Evolutionary conservation across 1,140 invertebrate genomes (phyloP).

Genomic region (Drosophila micromelanica): DNA sequence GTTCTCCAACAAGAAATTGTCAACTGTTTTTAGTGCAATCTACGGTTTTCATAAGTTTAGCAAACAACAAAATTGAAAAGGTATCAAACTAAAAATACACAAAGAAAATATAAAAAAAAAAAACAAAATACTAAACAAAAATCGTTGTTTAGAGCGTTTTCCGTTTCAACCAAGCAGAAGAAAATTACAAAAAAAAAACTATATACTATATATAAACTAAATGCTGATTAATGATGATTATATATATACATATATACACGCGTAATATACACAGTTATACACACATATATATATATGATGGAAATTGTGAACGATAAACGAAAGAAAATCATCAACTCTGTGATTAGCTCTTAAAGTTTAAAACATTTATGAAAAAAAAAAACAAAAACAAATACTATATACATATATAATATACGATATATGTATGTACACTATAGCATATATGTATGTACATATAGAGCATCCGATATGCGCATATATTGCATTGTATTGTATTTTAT

Average conservation of each 20-base stretch:
- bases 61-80: constrained; percentile 37
- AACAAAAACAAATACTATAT: constrained; percentile 17
- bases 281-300: constrained; percentile 60
- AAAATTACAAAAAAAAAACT: constrained; percentile 5
- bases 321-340: constrained; percentile 82
- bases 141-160: constrained; percentile 47
- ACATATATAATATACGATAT: constrained; percentile 15
- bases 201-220: constrained; percentile 23
- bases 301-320: constrained; percentile 65
- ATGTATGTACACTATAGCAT: constrained; percentile 6
- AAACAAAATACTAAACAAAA: constrained; percentile 25
- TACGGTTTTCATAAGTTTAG: constrained; percentile 83
- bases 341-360: constrained; percentile 83
- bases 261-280: constrained; percentile 55
- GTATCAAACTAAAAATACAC: constrained; percentile 40
- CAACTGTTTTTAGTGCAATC: constrained; percentile 81
- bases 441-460: constrained; percentile 47
- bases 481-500: constrained; percentile 60
- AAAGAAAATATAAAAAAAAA: constrained; percentile 4
- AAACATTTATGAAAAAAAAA: constrained; percentile 24
- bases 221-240: constrained; percentile 59
- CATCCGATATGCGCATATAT: constrained; percentile 43
- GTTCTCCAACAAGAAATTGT: constrained; percentile 56
- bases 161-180: constrained; percentile 31
- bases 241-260: constrained; percentile 49